Percentiles rank a stretch among this genome's conserved stretches.
These are phyloP conservation scores for Harpegnathos saltator DNA, from an alignment of 1,140 invertebrate species.

Conservation along the genomic window DNA sequence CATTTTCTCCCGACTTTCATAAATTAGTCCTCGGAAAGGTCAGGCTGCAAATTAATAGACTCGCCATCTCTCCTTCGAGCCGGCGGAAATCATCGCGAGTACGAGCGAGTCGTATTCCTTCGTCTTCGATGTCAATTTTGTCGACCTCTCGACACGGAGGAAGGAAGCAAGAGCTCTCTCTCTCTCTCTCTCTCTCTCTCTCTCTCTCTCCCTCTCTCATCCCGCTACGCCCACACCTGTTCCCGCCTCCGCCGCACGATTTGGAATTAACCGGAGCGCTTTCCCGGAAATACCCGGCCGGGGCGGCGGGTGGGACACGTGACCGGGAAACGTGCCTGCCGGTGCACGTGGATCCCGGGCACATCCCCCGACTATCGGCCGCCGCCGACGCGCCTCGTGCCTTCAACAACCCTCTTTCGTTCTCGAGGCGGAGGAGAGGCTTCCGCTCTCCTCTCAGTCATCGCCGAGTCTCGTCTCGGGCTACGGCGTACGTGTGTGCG, in stretches of 20 bases:
- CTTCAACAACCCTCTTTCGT: slow-evolving; percentile 73
- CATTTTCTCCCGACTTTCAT: too few species aligned
- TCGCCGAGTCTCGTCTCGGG: slow-evolving; percentile 67
- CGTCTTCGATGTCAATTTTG: too few species aligned
- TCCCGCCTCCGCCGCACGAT: slow-evolving; percentile 5
- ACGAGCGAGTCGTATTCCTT: too few species aligned
- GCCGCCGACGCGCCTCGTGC: slow-evolving; percentile 63
- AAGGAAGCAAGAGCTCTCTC: neutral
- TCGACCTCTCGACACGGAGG: neutral
- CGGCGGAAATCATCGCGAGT: too few species aligned
- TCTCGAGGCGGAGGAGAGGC: slow-evolving; percentile 66
- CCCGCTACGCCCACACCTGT: slow-evolving; percentile 12
- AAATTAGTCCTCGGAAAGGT: too few species aligned
- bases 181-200: too few species aligned
- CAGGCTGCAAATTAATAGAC: too few species aligned
- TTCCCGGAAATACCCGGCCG: slow-evolving; percentile 37
- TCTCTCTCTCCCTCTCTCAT: too few species aligned
- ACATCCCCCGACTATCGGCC: slow-evolving; percentile 60
- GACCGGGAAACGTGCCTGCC: slow-evolving; percentile 80
- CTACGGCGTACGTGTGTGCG: slow-evolving; percentile 50
- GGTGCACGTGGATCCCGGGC: slow-evolving; percentile 78
- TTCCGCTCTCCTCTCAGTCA: slow-evolving; percentile 72
- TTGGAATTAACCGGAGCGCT: slow-evolving; percentile 38
- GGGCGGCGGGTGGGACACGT: slow-evolving; percentile 74
- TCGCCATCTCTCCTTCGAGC: too few species aligned